phyloP scores from a whole-genome alignment of 2,113 vertebrate species.

The Sebastes schlegelii region DNA sequence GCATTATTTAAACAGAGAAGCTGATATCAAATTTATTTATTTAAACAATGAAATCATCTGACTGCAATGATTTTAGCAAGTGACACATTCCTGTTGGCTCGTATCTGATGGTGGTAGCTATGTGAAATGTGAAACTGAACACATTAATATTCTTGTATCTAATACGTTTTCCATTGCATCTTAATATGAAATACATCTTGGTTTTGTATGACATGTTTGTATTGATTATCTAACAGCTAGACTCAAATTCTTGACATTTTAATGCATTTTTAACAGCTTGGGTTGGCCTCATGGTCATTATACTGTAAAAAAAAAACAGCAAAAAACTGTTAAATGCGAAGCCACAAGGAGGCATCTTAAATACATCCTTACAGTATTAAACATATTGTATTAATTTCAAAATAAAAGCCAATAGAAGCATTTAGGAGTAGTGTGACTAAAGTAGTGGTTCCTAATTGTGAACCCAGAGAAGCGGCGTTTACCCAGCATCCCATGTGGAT shows the following conservation, averaged over 20 bases:
- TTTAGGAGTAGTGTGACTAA: background rate
- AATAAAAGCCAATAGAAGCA: background rate
- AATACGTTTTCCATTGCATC: constrained; percentile 1
- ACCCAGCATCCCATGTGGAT: background rate
- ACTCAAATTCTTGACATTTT: constrained; percentile 16
- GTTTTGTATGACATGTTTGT: background rate
- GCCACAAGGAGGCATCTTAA: background rate
- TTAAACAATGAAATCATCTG: background rate
- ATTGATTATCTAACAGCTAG: constrained; percentile 20
- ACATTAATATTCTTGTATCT: background rate
- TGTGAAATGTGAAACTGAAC: background rate
- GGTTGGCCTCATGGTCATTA: background rate
- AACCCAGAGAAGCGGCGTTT: background rate
- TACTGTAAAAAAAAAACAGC: background rate
- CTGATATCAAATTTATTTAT: background rate
- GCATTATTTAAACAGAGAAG: background rate
- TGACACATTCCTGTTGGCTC: background rate
- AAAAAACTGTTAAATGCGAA: background rate
- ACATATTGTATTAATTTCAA: background rate
- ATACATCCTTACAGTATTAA: background rate
- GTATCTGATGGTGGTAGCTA: background rate
- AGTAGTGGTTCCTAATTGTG: background rate
- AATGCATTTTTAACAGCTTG: constrained; percentile 24
- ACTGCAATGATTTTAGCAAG: background rate
- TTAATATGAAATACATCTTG: constrained; percentile 10